phyloP scores from a whole-genome alignment of 2,113 vertebrate species.

The Mustela nigripes region DNA sequence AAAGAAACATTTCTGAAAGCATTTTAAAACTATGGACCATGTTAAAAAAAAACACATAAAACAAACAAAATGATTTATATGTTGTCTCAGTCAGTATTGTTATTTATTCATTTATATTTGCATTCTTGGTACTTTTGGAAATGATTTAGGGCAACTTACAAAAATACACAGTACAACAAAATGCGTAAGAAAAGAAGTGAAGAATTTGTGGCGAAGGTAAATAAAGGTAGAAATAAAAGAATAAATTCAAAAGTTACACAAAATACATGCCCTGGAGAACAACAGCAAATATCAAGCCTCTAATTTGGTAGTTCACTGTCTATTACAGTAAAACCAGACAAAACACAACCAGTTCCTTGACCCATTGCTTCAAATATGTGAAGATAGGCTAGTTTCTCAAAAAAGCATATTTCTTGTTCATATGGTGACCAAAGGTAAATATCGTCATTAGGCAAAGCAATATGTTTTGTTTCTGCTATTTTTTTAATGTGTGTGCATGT shows the following conservation, averaged over 20 bases:
- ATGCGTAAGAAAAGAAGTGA: neutral
- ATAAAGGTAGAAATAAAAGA: neutral
- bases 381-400: neutral
- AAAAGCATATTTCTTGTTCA: neutral
- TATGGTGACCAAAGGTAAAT: neutral
- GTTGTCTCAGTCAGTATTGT: neutral
- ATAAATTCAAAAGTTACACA: neutral
- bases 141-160: constrained; percentile 23
- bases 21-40: neutral
- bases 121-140: neutral
- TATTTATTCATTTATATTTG: constrained; percentile 44
- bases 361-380: neutral
- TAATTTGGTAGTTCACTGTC: neutral
- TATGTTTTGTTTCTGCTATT: neutral
- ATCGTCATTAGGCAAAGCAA: neutral
- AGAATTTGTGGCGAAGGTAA: neutral
- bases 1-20: neutral
- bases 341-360: neutral
- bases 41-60: neutral
- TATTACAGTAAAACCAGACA: neutral
- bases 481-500: neutral
- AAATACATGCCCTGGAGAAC: neutral
- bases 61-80: neutral
- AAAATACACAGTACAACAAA: neutral
- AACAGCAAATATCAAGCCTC: neutral